Conservation (phyloP, 2,797 vertebrate genomes). For the Macropodus opercularis region DNA sequence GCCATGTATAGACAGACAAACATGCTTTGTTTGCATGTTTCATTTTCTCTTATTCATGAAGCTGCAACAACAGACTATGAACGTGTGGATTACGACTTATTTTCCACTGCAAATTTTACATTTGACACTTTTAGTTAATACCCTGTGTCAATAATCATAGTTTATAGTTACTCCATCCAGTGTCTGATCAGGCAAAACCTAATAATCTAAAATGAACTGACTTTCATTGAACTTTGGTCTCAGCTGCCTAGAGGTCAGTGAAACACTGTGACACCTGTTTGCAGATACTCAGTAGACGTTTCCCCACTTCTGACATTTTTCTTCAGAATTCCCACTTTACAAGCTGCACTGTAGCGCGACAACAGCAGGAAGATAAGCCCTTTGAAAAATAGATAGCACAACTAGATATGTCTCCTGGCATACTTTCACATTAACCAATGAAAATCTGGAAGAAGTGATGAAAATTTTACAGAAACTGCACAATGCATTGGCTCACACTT, state of each 20-base stretch:
- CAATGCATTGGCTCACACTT: conserved; percentile 11
- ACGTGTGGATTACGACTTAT: too few species aligned
- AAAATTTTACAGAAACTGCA: conserved; percentile 23
- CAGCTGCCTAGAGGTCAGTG: too few species aligned
- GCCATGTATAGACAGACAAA: too few species aligned
- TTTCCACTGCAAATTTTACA: too few species aligned
- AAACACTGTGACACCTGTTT: conserved; percentile 7
- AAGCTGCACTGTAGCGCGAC: conserved; percentile 25
- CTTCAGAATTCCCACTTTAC: conserved; percentile 31
- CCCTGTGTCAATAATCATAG: too few species aligned
- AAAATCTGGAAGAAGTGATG: conserved; percentile 28
- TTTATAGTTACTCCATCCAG: conserved; percentile 1
- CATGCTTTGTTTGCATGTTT: too few species aligned
- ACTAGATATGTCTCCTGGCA: conserved; percentile 45
- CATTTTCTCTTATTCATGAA: too few species aligned
- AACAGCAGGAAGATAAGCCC: conserved; percentile 38
- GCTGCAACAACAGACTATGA: too few species aligned
- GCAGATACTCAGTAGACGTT: conserved; percentile 10
- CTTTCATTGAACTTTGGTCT: too few species aligned
- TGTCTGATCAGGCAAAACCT: too few species aligned
- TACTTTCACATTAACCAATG: conserved; percentile 44
- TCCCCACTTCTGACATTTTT: conserved; percentile 29
- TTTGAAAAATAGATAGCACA: conserved; percentile 60
- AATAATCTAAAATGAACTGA: too few species aligned
- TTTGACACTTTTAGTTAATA: too few species aligned